These are phyloP conservation scores for Sarcophaga variegata DNA, from an alignment of 2,888 invertebrate genomes.

Conservation along the genomic window DNA sequence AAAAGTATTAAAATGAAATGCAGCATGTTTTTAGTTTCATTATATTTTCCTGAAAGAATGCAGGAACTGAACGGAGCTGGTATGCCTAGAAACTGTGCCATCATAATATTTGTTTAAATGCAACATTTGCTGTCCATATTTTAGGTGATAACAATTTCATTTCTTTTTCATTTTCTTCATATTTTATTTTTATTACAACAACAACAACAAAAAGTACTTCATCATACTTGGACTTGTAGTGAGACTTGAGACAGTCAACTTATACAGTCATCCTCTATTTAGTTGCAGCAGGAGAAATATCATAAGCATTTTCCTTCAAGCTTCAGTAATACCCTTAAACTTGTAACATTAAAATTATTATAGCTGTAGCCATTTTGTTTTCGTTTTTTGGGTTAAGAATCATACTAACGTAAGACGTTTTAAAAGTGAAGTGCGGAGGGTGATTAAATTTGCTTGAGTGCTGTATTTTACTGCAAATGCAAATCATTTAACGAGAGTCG, in stretches of 20 bases:
- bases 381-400: not conserved
- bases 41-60: not conserved
- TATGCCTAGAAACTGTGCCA: not conserved
- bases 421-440: too few relatives aligned
- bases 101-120: not conserved
- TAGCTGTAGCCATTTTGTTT: not conserved
- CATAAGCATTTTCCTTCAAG: not conserved
- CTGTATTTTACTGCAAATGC: not conserved
- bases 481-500: not conserved
- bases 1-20: not conserved
- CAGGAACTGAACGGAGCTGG: too few relatives aligned
- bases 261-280: not conserved
- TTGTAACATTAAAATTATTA: constrained; percentile 26
- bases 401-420: too few relatives aligned
- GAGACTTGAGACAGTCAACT: too few relatives aligned
- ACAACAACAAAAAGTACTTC: not conserved
- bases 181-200: not conserved
- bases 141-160: constrained; percentile 33
- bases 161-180: too few relatives aligned
- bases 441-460: constrained; percentile 18
- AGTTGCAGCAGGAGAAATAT: not conserved
- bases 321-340: not conserved
- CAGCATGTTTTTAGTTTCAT: not conserved
- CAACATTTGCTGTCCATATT: constrained; percentile 19
- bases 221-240: not conserved